Evolutionary conservation across 2,797 vertebrate genomes (phyloP).

Genomic region (Odontamblyopus lacepedii): DNA sequence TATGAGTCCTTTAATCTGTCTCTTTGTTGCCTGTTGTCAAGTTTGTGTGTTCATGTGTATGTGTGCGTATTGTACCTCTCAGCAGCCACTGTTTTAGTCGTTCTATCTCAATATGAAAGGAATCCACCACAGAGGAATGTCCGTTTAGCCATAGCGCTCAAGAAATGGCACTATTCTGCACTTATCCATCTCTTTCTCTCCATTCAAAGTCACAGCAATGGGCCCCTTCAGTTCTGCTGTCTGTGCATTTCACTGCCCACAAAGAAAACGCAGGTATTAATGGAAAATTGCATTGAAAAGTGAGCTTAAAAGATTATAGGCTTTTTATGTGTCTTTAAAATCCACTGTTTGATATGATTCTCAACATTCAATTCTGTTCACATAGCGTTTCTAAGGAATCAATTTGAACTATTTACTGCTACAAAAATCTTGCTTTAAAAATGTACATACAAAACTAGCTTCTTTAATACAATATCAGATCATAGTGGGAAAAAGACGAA

Average conservation of each 20-base stretch:
- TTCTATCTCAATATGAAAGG: conserved; percentile 55
- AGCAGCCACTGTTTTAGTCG: conserved; percentile 67
- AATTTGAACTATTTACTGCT: not conserved
- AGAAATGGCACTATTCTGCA: conserved; percentile 63
- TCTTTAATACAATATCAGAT: not conserved
- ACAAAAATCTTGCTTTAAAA: no score
- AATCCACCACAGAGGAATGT: conserved; percentile 47
- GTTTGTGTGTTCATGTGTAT: conserved; percentile 35
- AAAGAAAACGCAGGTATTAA: conserved; percentile 74
- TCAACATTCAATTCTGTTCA: conserved; percentile 27
- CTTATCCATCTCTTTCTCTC: conserved; percentile 55
- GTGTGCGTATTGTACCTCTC: conserved; percentile 61
- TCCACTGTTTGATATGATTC: conserved; percentile 70
- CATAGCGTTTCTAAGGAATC: not conserved
- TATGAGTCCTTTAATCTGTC: conserved; percentile 62
- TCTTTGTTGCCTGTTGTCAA: conserved; percentile 67
- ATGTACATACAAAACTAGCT: conserved; percentile 24
- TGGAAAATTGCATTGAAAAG: conserved; percentile 79
- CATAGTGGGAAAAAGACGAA: no score
- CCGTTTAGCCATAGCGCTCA: conserved; percentile 16
- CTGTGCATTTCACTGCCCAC: conserved; percentile 72
- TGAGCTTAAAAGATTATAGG: conserved; percentile 74
- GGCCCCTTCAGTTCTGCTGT: conserved; percentile 74
- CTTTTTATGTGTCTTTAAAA: conserved; percentile 72
- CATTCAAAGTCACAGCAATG: conserved; percentile 73